Conservation (phyloP, 1,140 invertebrate genomes). For the Hyphantria cunea region DNA sequence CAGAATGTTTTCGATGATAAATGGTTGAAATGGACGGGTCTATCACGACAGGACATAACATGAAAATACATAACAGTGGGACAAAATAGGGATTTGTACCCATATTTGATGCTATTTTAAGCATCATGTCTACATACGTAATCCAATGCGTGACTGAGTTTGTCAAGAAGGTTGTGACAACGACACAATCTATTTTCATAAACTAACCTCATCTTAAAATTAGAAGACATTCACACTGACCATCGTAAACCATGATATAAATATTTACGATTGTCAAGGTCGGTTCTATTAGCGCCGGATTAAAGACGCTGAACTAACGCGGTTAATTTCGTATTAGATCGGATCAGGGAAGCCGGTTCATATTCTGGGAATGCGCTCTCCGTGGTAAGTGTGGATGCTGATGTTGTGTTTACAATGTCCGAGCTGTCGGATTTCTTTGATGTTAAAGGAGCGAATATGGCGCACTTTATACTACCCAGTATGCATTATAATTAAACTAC, state of each 20-base stretch:
- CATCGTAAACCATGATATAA: constrained; percentile 50
- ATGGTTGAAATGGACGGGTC: too few species aligned
- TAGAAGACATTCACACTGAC: constrained; percentile 61
- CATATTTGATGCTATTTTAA: not conserved
- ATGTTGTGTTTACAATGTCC: constrained; percentile 35
- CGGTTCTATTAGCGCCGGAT: constrained; percentile 44
- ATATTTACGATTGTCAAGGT: constrained; percentile 53
- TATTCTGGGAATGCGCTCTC: constrained; percentile 26
- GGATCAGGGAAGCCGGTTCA: constrained; percentile 26
- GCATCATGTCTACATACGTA: not conserved
- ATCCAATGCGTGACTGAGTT: not conserved
- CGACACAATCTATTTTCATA: constrained; percentile 12
- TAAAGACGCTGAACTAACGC: constrained; percentile 37
- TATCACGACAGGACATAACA: too few species aligned
- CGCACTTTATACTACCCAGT: constrained; percentile 24
- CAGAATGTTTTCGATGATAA: too few species aligned
- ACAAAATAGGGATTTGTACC: not conserved
- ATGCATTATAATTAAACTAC: constrained; percentile 23
- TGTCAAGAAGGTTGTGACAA: not conserved
- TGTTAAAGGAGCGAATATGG: constrained; percentile 26
- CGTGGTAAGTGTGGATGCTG: constrained; percentile 30
- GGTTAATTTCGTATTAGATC: constrained; percentile 35
- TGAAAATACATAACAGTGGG: too few species aligned
- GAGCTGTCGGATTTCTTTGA: constrained; percentile 34
- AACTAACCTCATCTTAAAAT: constrained; percentile 32